Evolutionary conservation across 1,140 invertebrate genomes (phyloP).

Genomic region (Megathymus violae): DNA sequence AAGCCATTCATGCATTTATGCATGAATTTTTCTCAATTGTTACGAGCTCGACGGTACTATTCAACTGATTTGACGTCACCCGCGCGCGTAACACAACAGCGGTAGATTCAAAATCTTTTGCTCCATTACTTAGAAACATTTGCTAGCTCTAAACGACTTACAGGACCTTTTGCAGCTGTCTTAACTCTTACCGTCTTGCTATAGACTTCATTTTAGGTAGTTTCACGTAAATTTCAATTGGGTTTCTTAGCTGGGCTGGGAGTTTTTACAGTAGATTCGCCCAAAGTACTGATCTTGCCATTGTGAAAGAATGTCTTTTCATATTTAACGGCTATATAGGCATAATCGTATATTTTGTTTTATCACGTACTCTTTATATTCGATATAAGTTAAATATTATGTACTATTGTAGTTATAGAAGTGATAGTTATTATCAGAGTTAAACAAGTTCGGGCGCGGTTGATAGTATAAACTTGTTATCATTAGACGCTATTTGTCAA

Average conservation of each 20-base stretch:
- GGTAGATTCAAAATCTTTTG: not conserved
- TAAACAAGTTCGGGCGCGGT: no score
- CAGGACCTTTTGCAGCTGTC: constrained; percentile 7
- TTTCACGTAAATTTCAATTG: not conserved
- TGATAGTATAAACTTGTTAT: no score
- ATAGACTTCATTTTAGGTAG: constrained; percentile 8
- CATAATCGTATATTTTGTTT: not conserved
- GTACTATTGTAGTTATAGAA: no score
- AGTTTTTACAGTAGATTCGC: constrained; percentile 21
- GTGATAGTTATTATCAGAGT: no score
- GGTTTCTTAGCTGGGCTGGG: constrained; percentile 11
- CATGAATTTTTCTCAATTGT: constrained; percentile 40
- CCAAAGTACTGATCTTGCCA: constrained; percentile 14
- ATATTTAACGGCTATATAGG: constrained; percentile 6
- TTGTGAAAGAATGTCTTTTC: constrained; percentile 14
- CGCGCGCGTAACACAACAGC: not conserved
- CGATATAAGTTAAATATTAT: no score
- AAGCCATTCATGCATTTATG: constrained; percentile 38
- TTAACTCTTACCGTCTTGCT: not conserved
- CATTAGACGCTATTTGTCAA: no score
- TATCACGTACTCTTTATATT: not conserved
- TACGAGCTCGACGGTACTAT: constrained; percentile 9
- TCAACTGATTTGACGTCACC: not conserved
- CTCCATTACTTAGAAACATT: not conserved
- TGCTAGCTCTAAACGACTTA: constrained; percentile 22